Evolutionary conservation across 2,797 vertebrate species (phyloP).

Genomic region (Anabas testudineus): DNA sequence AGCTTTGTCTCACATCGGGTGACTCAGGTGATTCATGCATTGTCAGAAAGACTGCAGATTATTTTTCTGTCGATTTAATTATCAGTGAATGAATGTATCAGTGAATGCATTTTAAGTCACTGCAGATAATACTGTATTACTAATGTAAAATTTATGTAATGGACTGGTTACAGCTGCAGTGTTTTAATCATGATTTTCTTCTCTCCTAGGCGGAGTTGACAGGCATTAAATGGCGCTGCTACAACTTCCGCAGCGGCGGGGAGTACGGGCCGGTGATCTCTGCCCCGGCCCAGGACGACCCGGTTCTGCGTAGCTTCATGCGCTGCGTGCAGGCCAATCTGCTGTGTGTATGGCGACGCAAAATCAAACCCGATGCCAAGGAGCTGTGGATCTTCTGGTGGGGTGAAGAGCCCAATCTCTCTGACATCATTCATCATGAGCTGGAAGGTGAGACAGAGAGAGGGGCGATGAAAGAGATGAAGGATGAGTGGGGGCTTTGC

Average conservation of each 20-base stretch:
- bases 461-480: conserved; percentile 32
- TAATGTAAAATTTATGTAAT: conserved; percentile 25
- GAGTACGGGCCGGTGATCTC: conserved; percentile 98
- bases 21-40: neutral
- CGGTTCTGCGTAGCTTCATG: conserved; percentile 97
- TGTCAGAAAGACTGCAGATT: conserved; percentile 9
- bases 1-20: neutral
- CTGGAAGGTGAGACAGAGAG: conserved; percentile 92
- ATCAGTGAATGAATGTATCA: conserved; percentile 8
- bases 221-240: conserved; percentile 99
- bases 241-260: conserved; percentile 93
- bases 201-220: conserved; percentile 92
- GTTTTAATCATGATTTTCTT: conserved; percentile 20
- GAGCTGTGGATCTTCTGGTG: conserved; percentile 99
- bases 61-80: neutral
- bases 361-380: conserved; percentile 93
- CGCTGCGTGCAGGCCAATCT: conserved; percentile 96
- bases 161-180: conserved; percentile 8
- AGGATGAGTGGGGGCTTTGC: conserved; percentile 30
- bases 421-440: conserved; percentile 95
- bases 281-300: conserved; percentile 97
- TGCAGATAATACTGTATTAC: neutral
- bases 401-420: conserved; percentile 96
- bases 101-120: conserved; percentile 22
- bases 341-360: conserved; percentile 97